Evolutionary conservation across 1,140 invertebrate species (phyloP).

Genomic region (Parapsyche elsis): DNA sequence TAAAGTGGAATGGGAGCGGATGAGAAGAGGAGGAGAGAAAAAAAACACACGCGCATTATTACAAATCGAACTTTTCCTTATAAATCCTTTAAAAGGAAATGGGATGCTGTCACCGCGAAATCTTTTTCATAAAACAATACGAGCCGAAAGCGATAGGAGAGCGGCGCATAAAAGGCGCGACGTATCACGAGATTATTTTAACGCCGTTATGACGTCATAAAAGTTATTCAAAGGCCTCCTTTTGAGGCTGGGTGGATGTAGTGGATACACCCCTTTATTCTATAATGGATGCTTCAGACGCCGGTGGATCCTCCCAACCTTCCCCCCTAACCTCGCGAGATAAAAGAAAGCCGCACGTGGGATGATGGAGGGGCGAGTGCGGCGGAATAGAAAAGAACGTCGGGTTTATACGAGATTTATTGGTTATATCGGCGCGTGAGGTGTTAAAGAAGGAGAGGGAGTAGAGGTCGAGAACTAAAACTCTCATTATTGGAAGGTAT

Average conservation of each 20-base stretch:
- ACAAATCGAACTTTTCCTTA: not conserved
- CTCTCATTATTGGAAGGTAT: conserved; percentile 43
- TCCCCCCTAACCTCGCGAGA: not conserved
- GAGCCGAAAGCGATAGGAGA: not conserved
- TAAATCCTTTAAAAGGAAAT: conserved; percentile 32
- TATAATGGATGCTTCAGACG: conserved; percentile 42
- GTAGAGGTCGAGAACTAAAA: conserved; percentile 32
- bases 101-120: conserved; percentile 1
- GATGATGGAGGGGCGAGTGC: conserved; percentile 13
- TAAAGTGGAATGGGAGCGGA: not conserved
- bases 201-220: conserved; percentile 40
- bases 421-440: conserved; percentile 40
- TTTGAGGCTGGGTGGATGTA: not conserved
- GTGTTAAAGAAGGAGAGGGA: not conserved
- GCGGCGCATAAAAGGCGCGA: not conserved
- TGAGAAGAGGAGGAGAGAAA: not conserved
- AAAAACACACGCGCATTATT: not conserved
- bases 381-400: conserved; percentile 44
- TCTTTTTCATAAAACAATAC: conserved; percentile 30
- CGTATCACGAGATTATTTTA: conserved; percentile 30
- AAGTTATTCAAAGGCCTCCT: conserved; percentile 32
- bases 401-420: conserved; percentile 47
- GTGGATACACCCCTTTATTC: conserved; percentile 37
- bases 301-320: conserved; percentile 1
- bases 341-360: conserved; percentile 40